phyloP scores from a whole-genome alignment of 2,113 vertebrate species.

The Piprites chloris region DNA sequence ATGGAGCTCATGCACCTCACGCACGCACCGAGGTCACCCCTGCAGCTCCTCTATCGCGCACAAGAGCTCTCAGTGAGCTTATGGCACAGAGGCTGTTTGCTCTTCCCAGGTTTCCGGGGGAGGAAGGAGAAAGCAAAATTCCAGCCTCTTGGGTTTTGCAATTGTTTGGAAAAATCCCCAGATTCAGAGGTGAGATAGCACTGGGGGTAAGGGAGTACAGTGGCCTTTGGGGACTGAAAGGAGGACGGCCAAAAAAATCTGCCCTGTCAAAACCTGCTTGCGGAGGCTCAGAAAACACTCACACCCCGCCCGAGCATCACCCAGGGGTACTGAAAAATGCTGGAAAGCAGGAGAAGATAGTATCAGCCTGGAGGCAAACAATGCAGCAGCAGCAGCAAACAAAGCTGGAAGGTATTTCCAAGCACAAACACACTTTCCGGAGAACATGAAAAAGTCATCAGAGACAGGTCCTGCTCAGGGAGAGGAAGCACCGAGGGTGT shows the following conservation, averaged over 20 bases:
- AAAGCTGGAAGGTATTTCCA: conserved; percentile 41
- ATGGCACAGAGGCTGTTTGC: neutral
- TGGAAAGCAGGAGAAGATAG: conserved; percentile 32
- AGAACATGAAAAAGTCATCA: conserved; percentile 59
- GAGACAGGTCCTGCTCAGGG: accelerated
- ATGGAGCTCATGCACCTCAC: neutral
- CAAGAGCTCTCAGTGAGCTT: neutral
- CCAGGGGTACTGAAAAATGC: conserved; percentile 19
- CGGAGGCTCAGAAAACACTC: neutral
- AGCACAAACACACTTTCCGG: conserved; percentile 21
- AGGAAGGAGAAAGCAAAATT: neutral
- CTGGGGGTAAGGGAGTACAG: neutral
- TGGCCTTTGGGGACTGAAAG: neutral
- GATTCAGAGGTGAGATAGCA: neutral
- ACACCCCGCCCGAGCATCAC: neutral
- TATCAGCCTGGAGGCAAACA: conserved; percentile 19
- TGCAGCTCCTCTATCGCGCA: neutral
- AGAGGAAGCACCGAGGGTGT: conserved; percentile 1
- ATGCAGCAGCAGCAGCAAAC: neutral
- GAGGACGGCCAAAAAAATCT: neutral
- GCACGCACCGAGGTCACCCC: neutral
- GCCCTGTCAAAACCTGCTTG: neutral
- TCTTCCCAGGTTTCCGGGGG: neutral
- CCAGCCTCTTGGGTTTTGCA: neutral
- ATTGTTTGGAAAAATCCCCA: conserved; percentile 32